Conservation (phyloP, 1,140 invertebrate genomes). For the Muscidifurax raptorellus region DNA sequence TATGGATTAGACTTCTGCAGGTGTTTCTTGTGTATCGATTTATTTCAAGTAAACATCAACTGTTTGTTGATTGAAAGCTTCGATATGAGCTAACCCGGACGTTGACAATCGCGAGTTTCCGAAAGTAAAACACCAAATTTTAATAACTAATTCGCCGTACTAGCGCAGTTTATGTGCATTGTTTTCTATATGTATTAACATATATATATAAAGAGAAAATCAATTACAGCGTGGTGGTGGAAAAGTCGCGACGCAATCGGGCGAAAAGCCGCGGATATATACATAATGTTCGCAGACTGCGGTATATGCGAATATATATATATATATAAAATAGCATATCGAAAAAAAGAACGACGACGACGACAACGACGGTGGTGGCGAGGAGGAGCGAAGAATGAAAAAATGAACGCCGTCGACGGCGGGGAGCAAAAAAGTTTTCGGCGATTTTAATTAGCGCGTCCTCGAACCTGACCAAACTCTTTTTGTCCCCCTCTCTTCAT, state of each 20-base stretch:
- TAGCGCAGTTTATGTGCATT: too few relatives aligned
- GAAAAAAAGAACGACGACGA: not conserved
- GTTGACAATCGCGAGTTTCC: too few relatives aligned
- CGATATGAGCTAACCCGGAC: too few relatives aligned
- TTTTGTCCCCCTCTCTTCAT: not conserved
- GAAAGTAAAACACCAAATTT: not conserved
- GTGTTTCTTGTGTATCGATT: too few relatives aligned
- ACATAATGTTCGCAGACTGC: not conserved
- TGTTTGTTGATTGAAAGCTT: too few relatives aligned
- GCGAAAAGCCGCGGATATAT: conserved; percentile 1
- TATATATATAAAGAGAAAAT: too few relatives aligned
- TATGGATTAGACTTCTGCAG: too few relatives aligned
- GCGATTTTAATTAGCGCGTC: conserved; percentile 49
- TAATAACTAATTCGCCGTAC: too few relatives aligned
- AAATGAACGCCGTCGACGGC: not conserved
- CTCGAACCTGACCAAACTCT: conserved; percentile 31
- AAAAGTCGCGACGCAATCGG: too few relatives aligned
- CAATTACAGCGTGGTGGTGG: too few relatives aligned
- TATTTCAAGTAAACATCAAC: too few relatives aligned
- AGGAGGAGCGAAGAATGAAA: not conserved
- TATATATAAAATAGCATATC: not conserved
- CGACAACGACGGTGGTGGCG: not conserved
- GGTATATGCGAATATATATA: not conserved
- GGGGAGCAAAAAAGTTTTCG: conserved; percentile 39
- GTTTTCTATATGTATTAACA: not conserved